Conservation (phyloP, 64 coral and sea anemone species). For the Pocillopora verrucosa region DNA sequence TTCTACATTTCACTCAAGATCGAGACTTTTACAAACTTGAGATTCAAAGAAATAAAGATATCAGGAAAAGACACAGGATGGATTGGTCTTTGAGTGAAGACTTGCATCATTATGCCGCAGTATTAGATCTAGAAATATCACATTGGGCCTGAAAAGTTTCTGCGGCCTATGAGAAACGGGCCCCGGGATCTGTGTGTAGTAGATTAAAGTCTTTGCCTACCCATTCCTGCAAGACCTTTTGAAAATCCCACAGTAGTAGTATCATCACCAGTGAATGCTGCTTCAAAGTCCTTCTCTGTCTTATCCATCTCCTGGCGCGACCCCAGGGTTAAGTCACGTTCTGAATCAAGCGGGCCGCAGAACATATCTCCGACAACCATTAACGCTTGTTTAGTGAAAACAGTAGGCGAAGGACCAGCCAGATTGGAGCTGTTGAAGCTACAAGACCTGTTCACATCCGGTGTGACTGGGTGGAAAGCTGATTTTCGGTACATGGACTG, state of each 20-base stretch:
- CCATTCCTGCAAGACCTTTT: not conserved
- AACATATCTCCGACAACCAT: constrained; percentile 67
- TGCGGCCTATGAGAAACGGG: not conserved
- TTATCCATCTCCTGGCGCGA: not conserved
- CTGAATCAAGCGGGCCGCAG: constrained; percentile 37
- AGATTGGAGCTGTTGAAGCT: constrained; percentile 23
- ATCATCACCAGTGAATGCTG: constrained; percentile 43
- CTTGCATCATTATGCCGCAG: no score
- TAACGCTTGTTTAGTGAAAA: constrained; percentile 62
- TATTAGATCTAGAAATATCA: no score
- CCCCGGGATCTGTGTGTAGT: not conserved
- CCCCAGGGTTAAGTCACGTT: constrained; percentile 14
- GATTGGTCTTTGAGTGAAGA: no score
- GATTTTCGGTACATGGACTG: not conserved
- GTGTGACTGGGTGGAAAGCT: constrained; percentile 10
- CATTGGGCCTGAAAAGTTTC: no score
- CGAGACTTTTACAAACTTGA: no score
- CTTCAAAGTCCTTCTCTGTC: constrained; percentile 56
- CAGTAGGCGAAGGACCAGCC: constrained; percentile 38
- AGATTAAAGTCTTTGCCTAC: not conserved
- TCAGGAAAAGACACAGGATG: no score
- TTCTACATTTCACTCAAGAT: no score
- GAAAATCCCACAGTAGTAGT: not conserved
- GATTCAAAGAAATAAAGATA: no score
- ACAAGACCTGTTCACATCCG: constrained; percentile 25